Evolutionary conservation across 2,113 vertebrate species (phyloP), one percentile per base, ranked within the genome.

Genomic region (Phyllostomus discolor): DNA sequence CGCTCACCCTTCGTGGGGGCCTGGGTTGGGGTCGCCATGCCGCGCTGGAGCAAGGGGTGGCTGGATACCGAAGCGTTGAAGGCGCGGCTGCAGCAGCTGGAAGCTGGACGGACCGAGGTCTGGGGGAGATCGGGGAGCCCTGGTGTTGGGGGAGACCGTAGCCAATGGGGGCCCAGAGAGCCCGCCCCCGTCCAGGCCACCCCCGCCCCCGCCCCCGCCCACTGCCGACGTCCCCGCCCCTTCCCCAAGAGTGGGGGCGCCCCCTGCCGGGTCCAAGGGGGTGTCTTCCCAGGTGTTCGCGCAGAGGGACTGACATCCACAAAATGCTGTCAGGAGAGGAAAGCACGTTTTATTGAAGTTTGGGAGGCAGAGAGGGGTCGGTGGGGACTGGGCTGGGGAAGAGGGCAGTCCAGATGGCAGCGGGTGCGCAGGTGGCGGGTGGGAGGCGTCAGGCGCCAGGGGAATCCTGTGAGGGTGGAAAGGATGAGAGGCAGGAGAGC

Each of bases 161-260:
- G 96, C 97, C 97, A 98, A 98, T 97, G 97, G 97, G 95, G 96
- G 94, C 96, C 96, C 94, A 19, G 95, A 95, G 92, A 97, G 90
- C 96, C 97, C 92, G 96, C 95, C 96, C 95, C 94, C 50, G 94
- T 66, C 46, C 75, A 16, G 88, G 94, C 72, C 96, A 85, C 93
- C 97, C 83, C 92, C 93, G 46, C 91, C 96, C 94, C 96, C 96
- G 95, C 94, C 93, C 96, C 97, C 97, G 97, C 97, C 97, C 90
- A 91, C 96, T 80, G 90, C 92, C 70, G 72, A 38, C 67, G 87
- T 97, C 96, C 94, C 97, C 97, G 96, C 97, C 97, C 96, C 94
- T 97, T 97, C 92, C 90, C 85, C 81, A 69, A 94, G 95, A 96
- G 94, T 93, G 96, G 97, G 95, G 96, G 96, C 96, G 94, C 96